These are phyloP conservation scores for Polypedilum pembai DNA, from an alignment of 1,140 invertebrate genomes.

Conservation along the genomic window DNA sequence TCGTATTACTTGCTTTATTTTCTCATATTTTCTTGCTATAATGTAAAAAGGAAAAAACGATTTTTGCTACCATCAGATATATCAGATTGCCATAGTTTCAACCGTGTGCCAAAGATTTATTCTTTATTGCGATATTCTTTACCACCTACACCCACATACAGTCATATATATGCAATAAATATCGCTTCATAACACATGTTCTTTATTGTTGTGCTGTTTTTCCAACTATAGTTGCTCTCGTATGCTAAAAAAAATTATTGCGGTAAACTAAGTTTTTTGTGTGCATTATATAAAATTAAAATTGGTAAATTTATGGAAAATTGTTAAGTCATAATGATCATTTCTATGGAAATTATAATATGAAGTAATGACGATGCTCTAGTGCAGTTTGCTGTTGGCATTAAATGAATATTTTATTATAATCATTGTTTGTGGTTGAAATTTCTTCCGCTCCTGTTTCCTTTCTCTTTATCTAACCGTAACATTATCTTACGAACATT, in stretches of 20 bases:
- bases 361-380: not conserved
- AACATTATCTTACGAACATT: not conserved
- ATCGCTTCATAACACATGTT: not conserved
- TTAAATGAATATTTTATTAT: slow-evolving; percentile 15
- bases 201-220: not conserved
- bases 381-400: not conserved
- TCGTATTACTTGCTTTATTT: no score
- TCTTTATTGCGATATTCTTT: not conserved
- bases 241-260: not conserved
- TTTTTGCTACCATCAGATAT: not conserved
- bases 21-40: no score
- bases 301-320: slow-evolving; percentile 9
- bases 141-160: not conserved
- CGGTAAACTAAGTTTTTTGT: not conserved
- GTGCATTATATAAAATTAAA: not conserved
- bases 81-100: not conserved
- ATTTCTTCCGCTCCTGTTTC: not conserved
- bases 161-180: no score
- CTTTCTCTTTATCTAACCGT: not conserved
- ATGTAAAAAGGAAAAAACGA: not conserved
- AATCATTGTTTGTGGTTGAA: slow-evolving; percentile 9
- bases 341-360: not conserved
- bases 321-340: not conserved
- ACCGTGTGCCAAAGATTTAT: slow-evolving; percentile 16
- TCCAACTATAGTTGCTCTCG: not conserved